A percentile compares a stretch with the other conserved stretches of the same genome.
These are phyloP conservation scores for Campylomormyrus tamandua DNA, from an alignment of 2,113 vertebrate genomes.

Conservation along the genomic window DNA sequence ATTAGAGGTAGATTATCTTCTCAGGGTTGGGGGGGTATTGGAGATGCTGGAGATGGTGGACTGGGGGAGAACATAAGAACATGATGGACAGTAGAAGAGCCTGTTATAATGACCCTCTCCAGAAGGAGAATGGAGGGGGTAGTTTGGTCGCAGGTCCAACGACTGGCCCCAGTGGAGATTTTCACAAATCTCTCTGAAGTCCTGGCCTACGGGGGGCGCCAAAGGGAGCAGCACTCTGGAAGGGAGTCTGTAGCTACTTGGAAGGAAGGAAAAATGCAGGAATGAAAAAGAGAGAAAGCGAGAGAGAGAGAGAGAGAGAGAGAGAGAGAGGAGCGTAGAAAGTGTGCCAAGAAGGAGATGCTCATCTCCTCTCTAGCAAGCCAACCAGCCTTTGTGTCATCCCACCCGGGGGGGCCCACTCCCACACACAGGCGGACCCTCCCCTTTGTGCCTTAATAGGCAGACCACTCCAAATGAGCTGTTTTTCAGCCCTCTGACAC, in stretches of 20 bases:
- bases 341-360: constrained; percentile 53
- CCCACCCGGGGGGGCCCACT: constrained; percentile 29
- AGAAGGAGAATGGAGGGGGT: background rate
- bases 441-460: constrained; percentile 58
- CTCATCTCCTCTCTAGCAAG: constrained; percentile 54
- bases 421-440: constrained; percentile 48
- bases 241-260: constrained; percentile 28
- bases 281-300: constrained; percentile 39
- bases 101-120: background rate
- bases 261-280: constrained; percentile 13
- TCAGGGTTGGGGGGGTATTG: background rate
- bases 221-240: background rate
- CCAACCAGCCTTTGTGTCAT: constrained; percentile 56
- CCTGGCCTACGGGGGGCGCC: background rate
- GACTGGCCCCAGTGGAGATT: background rate
- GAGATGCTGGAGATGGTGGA: background rate
- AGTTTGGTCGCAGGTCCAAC: background rate
- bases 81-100: background rate
- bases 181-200: background rate
- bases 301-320: constrained; percentile 34
- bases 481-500: constrained; percentile 63
- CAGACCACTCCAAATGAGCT: constrained; percentile 60
- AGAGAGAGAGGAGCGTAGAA: constrained; percentile 41
- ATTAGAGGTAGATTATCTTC: background rate
- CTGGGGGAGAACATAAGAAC: background rate